Base-by-base conservation (phyloP, 2,888 invertebrate species). In the Leucophora obtusa region DNA sequence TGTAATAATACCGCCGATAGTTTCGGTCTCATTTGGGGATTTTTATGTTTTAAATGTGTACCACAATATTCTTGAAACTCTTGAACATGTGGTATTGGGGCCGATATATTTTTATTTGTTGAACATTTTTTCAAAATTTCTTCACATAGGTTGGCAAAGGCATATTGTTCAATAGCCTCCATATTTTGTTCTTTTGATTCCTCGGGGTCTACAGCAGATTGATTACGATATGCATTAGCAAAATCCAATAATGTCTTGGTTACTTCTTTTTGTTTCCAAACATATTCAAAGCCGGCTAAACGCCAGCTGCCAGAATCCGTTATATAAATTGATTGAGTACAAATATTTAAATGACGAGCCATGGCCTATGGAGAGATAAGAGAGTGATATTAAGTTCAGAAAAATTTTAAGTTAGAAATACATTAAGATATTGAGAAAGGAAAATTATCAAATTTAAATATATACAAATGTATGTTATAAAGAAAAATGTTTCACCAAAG, bases 291-390 rank as follows among this genome's bases (percentile, higher is more conserved):
- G 5, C 96, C 96, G 11, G 96, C 96, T 35, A 97, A 91, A 87
- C 96, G 96, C 97, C 97, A 97, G 75, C 93, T 93, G 0, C 97
- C 96, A 90, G 96, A 96, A 15, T 93, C 92, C 28, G 95, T 94
- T 8, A 97, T 94, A 91, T 96, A 97, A 79, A 97, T 92, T 5
- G 96, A 94, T 82, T 95, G 93, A 83, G 93, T 91, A 88, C 95
- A 94, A 8, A 97, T 92, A 91, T 97, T 97, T 83, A 97, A 95
- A 89, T 97, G 97, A 8, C 96, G 94, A 81, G 94, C 93, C 60
- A 91, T 88, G 56, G 95, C 96, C 92, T 95, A 24, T 24, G 53
- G 33, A 66, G 43, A 77, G 14, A 43, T 38, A 47, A 35, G 14
- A 28, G 10, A 59, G 4, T 21, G n/a, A n/a, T n/a, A n/a, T n/a